phyloP scores from a whole-genome alignment of 2,888 invertebrate genomes.

The Aleiodes leptofemur region DNA sequence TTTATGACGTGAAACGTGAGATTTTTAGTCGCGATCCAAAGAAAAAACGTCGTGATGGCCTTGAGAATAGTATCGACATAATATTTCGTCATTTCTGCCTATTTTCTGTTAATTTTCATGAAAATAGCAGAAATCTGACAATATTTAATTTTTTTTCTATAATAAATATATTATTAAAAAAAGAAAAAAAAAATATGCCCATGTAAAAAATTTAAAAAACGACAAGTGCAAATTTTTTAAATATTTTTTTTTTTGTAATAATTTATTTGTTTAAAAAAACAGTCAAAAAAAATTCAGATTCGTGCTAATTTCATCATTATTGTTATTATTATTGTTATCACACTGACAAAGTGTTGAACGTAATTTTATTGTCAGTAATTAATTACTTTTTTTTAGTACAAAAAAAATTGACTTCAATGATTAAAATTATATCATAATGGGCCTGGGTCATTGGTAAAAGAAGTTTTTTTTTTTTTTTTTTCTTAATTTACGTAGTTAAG shows the following conservation, averaged over 20 bases:
- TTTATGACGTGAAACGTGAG: background rate
- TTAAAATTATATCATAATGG: slow-evolving; percentile 26
- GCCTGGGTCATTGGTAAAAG: slow-evolving; percentile 14
- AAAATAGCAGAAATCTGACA: too few species aligned
- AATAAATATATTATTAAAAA: background rate
- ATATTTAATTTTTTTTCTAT: too few species aligned
- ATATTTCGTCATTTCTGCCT: too few species aligned
- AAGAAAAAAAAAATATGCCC: background rate
- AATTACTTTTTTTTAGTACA: background rate
- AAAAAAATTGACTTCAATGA: background rate
- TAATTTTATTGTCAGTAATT: background rate
- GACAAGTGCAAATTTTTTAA: too few species aligned
- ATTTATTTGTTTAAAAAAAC: too few species aligned
- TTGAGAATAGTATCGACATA: too few species aligned
- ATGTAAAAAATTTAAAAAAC: too few species aligned
- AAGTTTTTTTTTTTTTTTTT: background rate
- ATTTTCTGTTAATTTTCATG: too few species aligned
- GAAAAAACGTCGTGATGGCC: too few species aligned
- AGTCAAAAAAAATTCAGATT: too few species aligned
- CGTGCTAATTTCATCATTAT: too few species aligned
- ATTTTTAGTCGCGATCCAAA: background rate
- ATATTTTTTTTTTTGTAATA: too few species aligned
- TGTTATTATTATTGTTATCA: background rate
- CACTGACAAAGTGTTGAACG: background rate
- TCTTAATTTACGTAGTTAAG: slow-evolving; percentile 17